Evolutionary conservation across 2,797 vertebrate genomes (phyloP).

Genomic region (Philypnodon macrostomus): DNA sequence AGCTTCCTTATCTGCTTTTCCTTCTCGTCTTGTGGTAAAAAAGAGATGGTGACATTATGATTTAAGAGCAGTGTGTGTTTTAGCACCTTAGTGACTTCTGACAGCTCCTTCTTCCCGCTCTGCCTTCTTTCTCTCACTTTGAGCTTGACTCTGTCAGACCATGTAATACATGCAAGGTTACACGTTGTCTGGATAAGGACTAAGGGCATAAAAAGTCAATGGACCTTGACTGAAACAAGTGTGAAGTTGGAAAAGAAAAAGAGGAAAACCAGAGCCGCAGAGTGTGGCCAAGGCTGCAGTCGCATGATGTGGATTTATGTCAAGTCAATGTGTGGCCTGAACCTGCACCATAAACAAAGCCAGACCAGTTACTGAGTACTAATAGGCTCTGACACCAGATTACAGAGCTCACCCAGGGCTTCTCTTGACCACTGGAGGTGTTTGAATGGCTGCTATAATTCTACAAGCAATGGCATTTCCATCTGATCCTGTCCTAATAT

Average conservation of each 20-base stretch:
- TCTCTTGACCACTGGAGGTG: conserved; percentile 35
- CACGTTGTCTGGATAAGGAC: conserved; percentile 61
- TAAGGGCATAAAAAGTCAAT: conserved; percentile 61
- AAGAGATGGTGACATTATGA: conserved; percentile 62
- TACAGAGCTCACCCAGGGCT: conserved; percentile 40
- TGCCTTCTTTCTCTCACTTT: conserved; percentile 44
- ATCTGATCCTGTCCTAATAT: conserved; percentile 32
- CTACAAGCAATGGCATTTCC: conserved; percentile 21
- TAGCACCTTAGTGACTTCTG: conserved; percentile 55
- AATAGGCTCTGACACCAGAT: conserved; percentile 50
- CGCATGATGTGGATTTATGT: conserved; percentile 54
- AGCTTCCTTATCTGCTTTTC: conserved; percentile 37
- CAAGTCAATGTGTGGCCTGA: conserved; percentile 26
- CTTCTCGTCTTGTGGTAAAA: conserved; percentile 27
- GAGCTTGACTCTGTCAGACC: conserved; percentile 56
- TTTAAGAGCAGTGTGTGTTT: conserved; percentile 59
- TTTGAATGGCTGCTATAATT: conserved; percentile 32
- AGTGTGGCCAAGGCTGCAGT: conserved; percentile 49
- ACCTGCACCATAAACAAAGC: conserved; percentile 44
- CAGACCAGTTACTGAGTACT: conserved; percentile 26
- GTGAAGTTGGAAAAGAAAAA: conserved; percentile 54
- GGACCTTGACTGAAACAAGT: conserved; percentile 70
- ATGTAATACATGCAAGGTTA: conserved; percentile 67
- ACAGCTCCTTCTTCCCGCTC: conserved; percentile 48
- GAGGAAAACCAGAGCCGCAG: conserved; percentile 38